Evolutionary conservation across 2,113 vertebrate species (phyloP), one percentile per base, ranked within the genome.

Genomic region (Oryzias melastigma): DNA sequence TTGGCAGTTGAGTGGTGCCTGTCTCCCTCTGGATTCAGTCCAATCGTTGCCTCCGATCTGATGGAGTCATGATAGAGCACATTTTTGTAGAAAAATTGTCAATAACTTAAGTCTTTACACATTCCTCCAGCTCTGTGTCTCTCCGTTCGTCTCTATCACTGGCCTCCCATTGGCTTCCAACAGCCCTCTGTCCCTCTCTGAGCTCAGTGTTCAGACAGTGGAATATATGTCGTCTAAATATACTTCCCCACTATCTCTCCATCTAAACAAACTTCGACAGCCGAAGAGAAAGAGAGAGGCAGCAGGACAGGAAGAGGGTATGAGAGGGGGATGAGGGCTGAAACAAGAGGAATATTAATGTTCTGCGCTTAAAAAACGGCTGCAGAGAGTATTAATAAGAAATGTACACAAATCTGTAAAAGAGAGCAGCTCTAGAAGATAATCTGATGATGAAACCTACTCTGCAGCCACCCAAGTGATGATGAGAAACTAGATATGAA

Each of bases 191-290:
- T 73, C 72, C 62, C 73, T 80, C 78, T 68, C 82, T 27, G 73
- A 91, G 89, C 84, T 89, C 70, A 87, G 88, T 73, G 82, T 72
- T 85, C 85, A 91, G 89, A 90, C 86, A 84, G 84, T 85, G 88
- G 85, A 89, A 83, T 83, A 89, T 78, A 73, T 81, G 78, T 83
- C 80, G 81, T 79, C 86, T 85, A 84, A 90, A 90, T 87, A 85
- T 85, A 85, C 89, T 83, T 78, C 81, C 83, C 78, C 78, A 61
- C 85, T 89, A 87, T 89, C 89, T 73, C 74, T 80, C 70, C 42
- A 40, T 86, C 85, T 89, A 89, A 88, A 90, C 87, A 87, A 88
- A 88, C 86, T 74, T 43, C 52, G 81, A n/a, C 76, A 56, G 79
- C 52, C 77, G 78, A 60, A 85, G 76, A 77, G 76, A 90, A 75